These are phyloP conservation scores for Nemapogon koenigi DNA, from an alignment of 2,888 invertebrate species.

Conservation along the genomic window DNA sequence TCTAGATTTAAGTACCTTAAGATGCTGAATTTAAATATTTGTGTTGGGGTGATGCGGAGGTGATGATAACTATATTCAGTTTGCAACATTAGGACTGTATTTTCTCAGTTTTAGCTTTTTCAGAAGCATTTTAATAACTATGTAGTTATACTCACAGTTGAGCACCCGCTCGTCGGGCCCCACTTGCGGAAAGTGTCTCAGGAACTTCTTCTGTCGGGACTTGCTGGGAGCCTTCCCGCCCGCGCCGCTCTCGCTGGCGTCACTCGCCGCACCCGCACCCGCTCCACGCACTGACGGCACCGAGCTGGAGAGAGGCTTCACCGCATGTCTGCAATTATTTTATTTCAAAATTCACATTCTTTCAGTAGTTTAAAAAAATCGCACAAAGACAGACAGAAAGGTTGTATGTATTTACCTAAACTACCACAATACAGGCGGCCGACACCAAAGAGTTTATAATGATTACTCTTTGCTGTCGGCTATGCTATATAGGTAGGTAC, in stretches of 20 bases:
- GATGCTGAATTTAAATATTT: no score
- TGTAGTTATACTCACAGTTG: slow-evolving; percentile 70
- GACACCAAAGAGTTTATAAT: no score
- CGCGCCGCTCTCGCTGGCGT: slow-evolving; percentile 30
- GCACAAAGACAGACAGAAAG: no score
- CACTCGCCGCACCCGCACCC: slow-evolving; percentile 27
- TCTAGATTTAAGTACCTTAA: no score
- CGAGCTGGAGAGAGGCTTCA: slow-evolving; percentile 67
- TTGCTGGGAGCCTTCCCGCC: slow-evolving; percentile 69
- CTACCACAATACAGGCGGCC: no score
- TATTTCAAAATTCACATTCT: neutral
- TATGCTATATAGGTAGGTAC: no score
- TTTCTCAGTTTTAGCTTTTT: neutral
- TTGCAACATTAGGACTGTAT: neutral
- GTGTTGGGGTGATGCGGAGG: no score
- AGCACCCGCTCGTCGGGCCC: slow-evolving; percentile 84
- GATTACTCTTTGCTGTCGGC: no score
- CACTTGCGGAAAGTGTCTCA: slow-evolving; percentile 85
- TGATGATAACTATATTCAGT: neutral
- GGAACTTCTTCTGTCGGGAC: slow-evolving; percentile 87
- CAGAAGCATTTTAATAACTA: neutral
- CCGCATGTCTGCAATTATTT: slow-evolving; percentile 49
- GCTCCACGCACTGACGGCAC: slow-evolving; percentile 46
- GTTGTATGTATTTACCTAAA: no score
- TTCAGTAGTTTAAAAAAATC: neutral